Evolutionary conservation across 2,797 vertebrate genomes (phyloP), one percentile per base, ranked within the genome.

Genomic region (Macropus fuliginosus): DNA sequence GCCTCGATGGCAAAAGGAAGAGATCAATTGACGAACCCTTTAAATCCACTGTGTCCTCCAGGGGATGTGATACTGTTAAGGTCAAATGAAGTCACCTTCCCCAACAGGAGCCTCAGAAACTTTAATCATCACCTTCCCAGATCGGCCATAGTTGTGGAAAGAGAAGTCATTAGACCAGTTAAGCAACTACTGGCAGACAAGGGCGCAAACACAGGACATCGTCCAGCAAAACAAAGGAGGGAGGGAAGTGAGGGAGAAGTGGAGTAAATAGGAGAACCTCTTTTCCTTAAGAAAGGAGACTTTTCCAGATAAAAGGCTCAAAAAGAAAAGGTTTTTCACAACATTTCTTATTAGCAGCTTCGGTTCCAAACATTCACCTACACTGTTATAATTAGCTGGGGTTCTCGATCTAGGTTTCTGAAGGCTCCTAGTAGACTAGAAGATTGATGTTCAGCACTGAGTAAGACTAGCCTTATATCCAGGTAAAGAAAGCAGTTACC

Each of bases 291-390:
- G 40, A 40, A 46, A 87, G 40, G 74, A 87, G 40, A n/a, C 74
- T 87, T 46, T 93, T 93, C 81, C 54, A 55, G 40, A 56, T 56
- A 87, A 93, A 55, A 81, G 56, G 46, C 52, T 87, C 66, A 56
- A 56, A 55, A 98, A 98, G 98, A 98, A 46, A 93, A 46, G 27
- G 27, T 28, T 55, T 87, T 46, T 55, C 54, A 50, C 50, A n/a
- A 6, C 24, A n/a, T 28, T 28, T 93, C 55, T 56, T 1, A 46
- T 89, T 56, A 56, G 28, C n/a, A 40, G 55, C 12, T n/a, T 56
- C 21, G 24, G 40, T 54, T 28, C 81, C 62, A 54, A 87, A 74
- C 13, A 34, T 13, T 57, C 10, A 66, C 21, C 21, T 34, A 9
- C 14, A 14, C 34, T 50, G 24, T 56, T 27, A 10, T 10, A 87